Evolutionary conservation across 53 echinoderm and acorn worm genomes (phyloP), one percentile per base, ranked within the genome.

Genomic region (Luidia sarsii): DNA sequence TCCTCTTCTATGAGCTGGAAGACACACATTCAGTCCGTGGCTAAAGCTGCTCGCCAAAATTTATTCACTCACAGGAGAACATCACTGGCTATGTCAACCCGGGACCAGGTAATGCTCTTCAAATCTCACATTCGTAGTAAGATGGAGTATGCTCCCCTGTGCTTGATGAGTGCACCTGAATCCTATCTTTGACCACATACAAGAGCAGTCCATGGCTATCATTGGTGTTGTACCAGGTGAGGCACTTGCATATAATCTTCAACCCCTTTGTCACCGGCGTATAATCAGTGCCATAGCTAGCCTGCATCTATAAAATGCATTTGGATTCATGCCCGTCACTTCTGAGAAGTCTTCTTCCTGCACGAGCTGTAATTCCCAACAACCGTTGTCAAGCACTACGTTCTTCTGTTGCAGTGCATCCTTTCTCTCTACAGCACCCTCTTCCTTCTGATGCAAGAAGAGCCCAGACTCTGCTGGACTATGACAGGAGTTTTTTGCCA

Each of bases 241-340:
- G 10, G 69, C 48, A 69, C 48, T 25, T 5, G 48, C 33, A 48
- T 48, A 68, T 32, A 69, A 69, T 28, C 48, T 69, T 49, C 33
- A 69, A 29, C 69, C 48, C 15, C 69, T 69, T 29, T 19, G 24
- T 27, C 69, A 69, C 33, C 0, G 69, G 69, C 28, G 69, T 69
- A 48, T 49, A 19, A 50, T 50, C 50, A 50, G 50, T 69, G 69
- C 69, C 19, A 33, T 49, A 49, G 69, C 69, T 49, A 49, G 69
- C 69, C 32, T 50, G 50, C 50, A 69, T 69, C 30, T 69, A 69
- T 30, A 69, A 69, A 14, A 67, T 67, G 67, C 69, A 48, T 32
- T 49, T 33, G 49, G 33, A 69, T 48, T 49, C 50, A 28, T 69
- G 68, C 32, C 68, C 32, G 48, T 48, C 29, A 63, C 33, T 33